Conservation (phyloP, 1,140 invertebrate genomes). For the Wiebesia pumilae region DNA sequence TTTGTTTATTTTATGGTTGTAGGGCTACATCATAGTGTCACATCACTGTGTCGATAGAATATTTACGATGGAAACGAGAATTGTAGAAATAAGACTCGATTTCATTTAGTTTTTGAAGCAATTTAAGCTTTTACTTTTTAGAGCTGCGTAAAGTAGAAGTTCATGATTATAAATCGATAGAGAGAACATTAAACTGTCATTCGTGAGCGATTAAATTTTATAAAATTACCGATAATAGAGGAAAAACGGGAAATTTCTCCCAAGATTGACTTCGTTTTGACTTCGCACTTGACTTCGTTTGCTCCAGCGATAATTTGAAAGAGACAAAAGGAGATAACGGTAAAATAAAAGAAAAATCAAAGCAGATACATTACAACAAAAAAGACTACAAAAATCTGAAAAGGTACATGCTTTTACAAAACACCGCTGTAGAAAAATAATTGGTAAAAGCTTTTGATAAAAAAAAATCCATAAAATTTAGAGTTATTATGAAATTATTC, state of each 20-base stretch:
- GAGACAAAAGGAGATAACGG: not conserved
- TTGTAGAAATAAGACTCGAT: not conserved
- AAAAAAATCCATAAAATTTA: too few relatives aligned
- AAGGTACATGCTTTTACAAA: too few relatives aligned
- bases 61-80: not conserved
- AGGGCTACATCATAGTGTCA: not conserved
- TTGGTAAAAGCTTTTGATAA: too few relatives aligned
- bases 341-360: not conserved
- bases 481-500: too few relatives aligned
- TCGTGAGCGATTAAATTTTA: not conserved
- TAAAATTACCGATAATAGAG: not conserved
- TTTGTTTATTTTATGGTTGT: too few relatives aligned
- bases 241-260: not conserved
- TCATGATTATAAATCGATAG: not conserved
- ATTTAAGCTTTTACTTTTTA: not conserved
- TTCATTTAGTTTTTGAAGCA: not conserved
- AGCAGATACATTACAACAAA: not conserved
- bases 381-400: not conserved
- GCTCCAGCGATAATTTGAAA: not conserved
- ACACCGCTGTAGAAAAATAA: too few relatives aligned
- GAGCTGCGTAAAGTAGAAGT: not conserved
- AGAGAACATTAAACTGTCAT: not conserved
- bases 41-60: not conserved
- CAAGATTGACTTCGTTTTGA: constrained; percentile 4
- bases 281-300: not conserved